A percentile compares a stretch with the other conserved stretches of the same genome.
Conservation (phyloP, 2,888 invertebrate genomes). For the Drosophila greeni region DNA sequence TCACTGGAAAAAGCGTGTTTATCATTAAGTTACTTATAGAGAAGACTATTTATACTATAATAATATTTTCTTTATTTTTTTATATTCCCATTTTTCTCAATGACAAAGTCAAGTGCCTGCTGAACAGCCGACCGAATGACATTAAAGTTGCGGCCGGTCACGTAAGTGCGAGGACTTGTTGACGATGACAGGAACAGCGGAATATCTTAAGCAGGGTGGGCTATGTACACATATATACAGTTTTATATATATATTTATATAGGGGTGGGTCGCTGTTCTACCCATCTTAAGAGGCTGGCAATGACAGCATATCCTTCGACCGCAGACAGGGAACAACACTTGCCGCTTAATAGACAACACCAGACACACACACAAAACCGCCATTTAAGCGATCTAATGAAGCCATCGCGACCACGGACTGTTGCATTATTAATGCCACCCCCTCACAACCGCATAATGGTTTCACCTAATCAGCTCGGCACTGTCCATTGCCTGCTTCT, state of each 20-base stretch:
- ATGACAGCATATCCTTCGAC: conserved; percentile 23
- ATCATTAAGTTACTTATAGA: background rate
- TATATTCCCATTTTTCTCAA: background rate
- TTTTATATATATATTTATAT: background rate
- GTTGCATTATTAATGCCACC: conserved; percentile 39
- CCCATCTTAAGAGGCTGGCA: conserved; percentile 24
- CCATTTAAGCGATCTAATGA: conserved; percentile 63
- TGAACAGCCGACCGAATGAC: conserved; percentile 17
- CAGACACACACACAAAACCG: conserved; percentile 19
- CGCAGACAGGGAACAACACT: conserved; percentile 31
- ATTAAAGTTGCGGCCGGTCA: conserved; percentile 37
- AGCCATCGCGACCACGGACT: conserved; percentile 42
- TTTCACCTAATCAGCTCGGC: conserved; percentile 29
- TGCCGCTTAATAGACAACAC: conserved; percentile 40
- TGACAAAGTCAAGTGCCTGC: conserved; percentile 28
- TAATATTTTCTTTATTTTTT: background rate
- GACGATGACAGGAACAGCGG: conserved; percentile 38
- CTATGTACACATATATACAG: background rate
- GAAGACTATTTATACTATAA: background rate
- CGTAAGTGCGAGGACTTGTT: conserved; percentile 41
- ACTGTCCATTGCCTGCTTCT: background rate
- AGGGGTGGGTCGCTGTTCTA: background rate
- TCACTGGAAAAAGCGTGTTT: background rate
- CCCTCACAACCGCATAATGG: conserved; percentile 14
- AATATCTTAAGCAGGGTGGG: conserved; percentile 11